These are phyloP conservation scores for Drosophila nebulosa DNA, from an alignment of 1,140 invertebrate genomes.

Conservation along the genomic window DNA sequence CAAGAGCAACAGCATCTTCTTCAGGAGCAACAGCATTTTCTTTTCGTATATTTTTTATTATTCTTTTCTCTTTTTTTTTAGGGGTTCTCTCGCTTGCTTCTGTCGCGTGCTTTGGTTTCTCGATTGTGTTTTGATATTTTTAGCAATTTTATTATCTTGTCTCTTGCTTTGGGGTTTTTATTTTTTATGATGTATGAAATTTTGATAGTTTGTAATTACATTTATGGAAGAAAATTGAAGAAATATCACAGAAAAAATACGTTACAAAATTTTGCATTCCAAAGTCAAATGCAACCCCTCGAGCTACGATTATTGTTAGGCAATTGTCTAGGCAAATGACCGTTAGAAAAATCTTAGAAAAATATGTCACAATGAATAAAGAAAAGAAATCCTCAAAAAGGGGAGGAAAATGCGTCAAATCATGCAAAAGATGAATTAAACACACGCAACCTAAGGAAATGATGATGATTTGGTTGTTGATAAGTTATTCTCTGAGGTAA, in stretches of 20 bases:
- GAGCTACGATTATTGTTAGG: not conserved
- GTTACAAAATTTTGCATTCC: constrained; percentile 5
- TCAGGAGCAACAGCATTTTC: constrained; percentile 29
- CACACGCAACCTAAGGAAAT: constrained; percentile 30
- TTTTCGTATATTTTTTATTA: constrained; percentile 11
- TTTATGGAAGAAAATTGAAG: too few relatives aligned
- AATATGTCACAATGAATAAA: constrained; percentile 27
- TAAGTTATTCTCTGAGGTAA: not conserved
- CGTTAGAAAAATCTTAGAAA: constrained; percentile 40
- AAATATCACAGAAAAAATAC: not conserved
- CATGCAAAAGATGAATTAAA: constrained; percentile 35
- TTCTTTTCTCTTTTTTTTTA: not conserved
- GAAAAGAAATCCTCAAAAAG: constrained; percentile 16
- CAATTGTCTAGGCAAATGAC: constrained; percentile 38
- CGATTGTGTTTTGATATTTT: constrained; percentile 48
- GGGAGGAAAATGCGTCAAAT: constrained; percentile 26
- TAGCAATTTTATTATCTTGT: constrained; percentile 48
- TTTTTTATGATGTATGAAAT: constrained; percentile 48
- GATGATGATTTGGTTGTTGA: constrained; percentile 6
- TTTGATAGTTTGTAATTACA: constrained; percentile 20
- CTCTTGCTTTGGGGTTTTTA: not conserved
- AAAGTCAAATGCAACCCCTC: constrained; percentile 29
- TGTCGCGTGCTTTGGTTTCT: constrained; percentile 49
- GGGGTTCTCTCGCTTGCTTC: constrained; percentile 34
- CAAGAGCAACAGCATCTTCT: constrained; percentile 31